Base-by-base conservation (phyloP, 2,113 vertebrate genomes). In the Hassar affinis region DNA sequence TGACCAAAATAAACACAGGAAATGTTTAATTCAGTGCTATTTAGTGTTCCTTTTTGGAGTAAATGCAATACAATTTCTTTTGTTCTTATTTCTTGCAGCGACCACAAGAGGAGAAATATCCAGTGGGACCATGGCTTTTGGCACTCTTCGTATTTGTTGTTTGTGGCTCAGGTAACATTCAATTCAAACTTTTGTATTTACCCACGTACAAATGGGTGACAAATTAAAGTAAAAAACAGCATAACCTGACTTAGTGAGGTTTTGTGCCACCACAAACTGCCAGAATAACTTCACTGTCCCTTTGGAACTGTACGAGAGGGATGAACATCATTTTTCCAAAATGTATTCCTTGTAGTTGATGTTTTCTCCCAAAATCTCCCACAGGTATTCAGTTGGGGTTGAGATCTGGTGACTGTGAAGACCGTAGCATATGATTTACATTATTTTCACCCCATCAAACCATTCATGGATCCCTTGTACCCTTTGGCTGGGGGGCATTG, bases 131-230 rank as follows among this genome's bases (percentile, higher is more conserved):
- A 62, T 96, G 95, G 95, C 91, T 95, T 77, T 91, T 95, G 83
- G 91, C 94, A 81, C 90, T 93, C 81, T 95, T 95, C 86, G 95
- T 92, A 77, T 96, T 96, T 93, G 94, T 96, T 88, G 95, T 96
- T 88, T 93, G 88, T 85, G 91, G 94, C 92, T 95, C 95, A 97
- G 96, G 95, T 96, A 95, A 76, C 88, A 84, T 79, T 38, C n/a
- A 38, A 9, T 20, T 72, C 1, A 25, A 10, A 38, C 27, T 77
- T 14, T 74, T 74, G 45, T 49, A 17, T 49, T 72, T 47, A 74
- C 42, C 42, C 18, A 38, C 12, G 54, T 64, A 20, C 10, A 56
- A 25, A 38, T 51, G 12, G 30, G 20, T 54, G 51, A 77, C 30
- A 54, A 2, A 35, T 76, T 35, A 38, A 25, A 35, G 18, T 17